phyloP scores from a whole-genome alignment of 1,140 invertebrate genomes.

The Ylistrum balloti region DNA sequence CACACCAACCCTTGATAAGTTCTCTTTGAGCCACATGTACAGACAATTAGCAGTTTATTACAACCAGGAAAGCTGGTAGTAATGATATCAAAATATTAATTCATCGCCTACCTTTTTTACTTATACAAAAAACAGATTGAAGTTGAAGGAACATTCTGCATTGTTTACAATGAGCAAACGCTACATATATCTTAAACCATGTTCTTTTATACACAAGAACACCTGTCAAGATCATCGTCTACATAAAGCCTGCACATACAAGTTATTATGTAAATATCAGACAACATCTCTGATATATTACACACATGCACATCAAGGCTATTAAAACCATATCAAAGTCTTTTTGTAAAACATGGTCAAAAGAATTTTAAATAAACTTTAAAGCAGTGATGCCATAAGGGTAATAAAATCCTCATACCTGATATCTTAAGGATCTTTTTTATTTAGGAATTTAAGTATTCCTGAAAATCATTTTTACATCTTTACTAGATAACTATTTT shows the following conservation, averaged over 20 bases:
- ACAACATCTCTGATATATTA: not conserved
- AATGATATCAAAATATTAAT: not conserved
- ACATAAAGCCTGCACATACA: not conserved
- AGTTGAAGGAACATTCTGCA: not conserved
- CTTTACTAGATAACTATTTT: too few relatives aligned
- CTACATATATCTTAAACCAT: not conserved
- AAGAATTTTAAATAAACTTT: too few relatives aligned
- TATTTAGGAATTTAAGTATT: too few relatives aligned
- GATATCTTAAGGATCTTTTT: too few relatives aligned
- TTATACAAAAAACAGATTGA: slow-evolving; percentile 20
- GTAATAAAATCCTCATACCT: too few relatives aligned
- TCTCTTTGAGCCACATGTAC: not conserved
- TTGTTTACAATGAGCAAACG: not conserved
- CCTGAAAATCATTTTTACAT: too few relatives aligned
- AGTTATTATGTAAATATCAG: not conserved
- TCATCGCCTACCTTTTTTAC: not conserved
- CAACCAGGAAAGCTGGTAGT: not conserved
- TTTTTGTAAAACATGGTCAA: too few relatives aligned
- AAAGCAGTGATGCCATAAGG: too few relatives aligned
- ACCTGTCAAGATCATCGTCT: not conserved
- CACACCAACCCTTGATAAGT: not conserved
- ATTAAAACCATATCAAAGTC: too few relatives aligned
- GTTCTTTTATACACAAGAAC: not conserved
- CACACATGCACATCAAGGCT: too few relatives aligned
- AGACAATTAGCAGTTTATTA: not conserved